phyloP scores from a whole-genome alignment of 2,113 vertebrate species.

The Pelodiscus sinensis region DNA sequence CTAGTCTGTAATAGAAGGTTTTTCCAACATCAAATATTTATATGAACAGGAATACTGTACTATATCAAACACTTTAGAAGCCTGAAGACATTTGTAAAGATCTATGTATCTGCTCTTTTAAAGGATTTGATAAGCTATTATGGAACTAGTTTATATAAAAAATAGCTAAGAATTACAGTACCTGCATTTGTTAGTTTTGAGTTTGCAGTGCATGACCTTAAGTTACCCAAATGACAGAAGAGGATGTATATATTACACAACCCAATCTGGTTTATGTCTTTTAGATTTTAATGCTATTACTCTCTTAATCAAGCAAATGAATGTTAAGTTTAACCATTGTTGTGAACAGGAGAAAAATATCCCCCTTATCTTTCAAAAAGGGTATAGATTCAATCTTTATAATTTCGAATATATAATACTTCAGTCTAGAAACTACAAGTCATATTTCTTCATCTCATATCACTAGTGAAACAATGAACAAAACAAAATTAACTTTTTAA shows the following conservation, averaged over 20 bases:
- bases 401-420: constrained; percentile 18
- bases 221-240: constrained; percentile 65
- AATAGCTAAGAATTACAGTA: constrained; percentile 14
- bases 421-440: constrained; percentile 8
- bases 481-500: constrained; percentile 48
- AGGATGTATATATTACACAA: constrained; percentile 81
- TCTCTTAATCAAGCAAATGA: constrained; percentile 56
- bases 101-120: constrained; percentile 24
- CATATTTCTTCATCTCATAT: background rate
- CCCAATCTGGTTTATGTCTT: constrained; percentile 78
- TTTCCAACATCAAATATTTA: constrained; percentile 84
- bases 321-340: constrained; percentile 52
- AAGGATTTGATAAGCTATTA: constrained; percentile 25
- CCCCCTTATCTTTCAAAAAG: constrained; percentile 13
- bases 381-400: background rate
- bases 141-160: constrained; percentile 44
- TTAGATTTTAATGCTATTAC: constrained; percentile 65
- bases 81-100: constrained; percentile 18
- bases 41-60: constrained; percentile 67
- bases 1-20: constrained; percentile 67
- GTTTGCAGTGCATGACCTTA: constrained; percentile 48
- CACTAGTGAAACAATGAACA: constrained; percentile 17
- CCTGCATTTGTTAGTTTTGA: constrained; percentile 57
- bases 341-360: constrained; percentile 9
- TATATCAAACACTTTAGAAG: constrained; percentile 64